These are phyloP conservation scores for Ditylenchus weischeri DNA, from an alignment of 2,888 invertebrate genomes.

Conservation along the genomic window DNA sequence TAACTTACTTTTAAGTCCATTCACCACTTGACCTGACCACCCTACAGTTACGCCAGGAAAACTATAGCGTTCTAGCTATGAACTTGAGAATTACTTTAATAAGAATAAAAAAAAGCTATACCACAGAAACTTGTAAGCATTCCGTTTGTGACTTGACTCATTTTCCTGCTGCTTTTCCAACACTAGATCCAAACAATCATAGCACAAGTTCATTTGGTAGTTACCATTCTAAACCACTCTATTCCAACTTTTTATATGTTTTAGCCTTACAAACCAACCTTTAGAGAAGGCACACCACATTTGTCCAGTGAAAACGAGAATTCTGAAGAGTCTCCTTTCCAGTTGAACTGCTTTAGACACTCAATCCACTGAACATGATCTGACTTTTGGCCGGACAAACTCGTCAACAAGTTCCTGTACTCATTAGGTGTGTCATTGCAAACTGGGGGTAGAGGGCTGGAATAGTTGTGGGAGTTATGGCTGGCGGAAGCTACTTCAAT, in stretches of 20 bases:
- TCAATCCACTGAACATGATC: constrained; percentile 25
- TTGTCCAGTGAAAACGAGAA: constrained; percentile 21
- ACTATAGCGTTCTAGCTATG: too few species aligned
- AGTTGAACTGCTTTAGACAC: constrained; percentile 16
- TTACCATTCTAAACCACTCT: constrained; percentile 18
- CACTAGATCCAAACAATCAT: constrained; percentile 20
- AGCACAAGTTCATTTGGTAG: constrained; percentile 19
- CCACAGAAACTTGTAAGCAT: constrained; percentile 4
- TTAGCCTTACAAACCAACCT: constrained; percentile 3
- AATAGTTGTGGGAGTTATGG: not conserved
- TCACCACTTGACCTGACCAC: too few species aligned
- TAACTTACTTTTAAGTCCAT: too few species aligned
- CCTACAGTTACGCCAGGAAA: too few species aligned
- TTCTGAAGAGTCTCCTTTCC: constrained; percentile 15
- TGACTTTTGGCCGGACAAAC: constrained; percentile 16
- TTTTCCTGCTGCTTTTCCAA: constrained; percentile 8
- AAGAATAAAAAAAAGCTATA: not conserved
- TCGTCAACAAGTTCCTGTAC: constrained; percentile 20
- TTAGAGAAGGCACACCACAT: constrained; percentile 21
- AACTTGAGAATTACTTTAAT: not conserved
- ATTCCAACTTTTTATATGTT: not conserved
- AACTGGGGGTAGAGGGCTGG: not conserved
- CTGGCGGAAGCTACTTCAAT: not conserved
- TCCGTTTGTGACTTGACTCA: not conserved
- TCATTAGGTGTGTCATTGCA: constrained; percentile 19